Percentiles rank a stretch among this genome's conserved stretches.
These are phyloP conservation scores for Rutpela maculata DNA, from an alignment of 2,888 invertebrate genomes.

Conservation along the genomic window DNA sequence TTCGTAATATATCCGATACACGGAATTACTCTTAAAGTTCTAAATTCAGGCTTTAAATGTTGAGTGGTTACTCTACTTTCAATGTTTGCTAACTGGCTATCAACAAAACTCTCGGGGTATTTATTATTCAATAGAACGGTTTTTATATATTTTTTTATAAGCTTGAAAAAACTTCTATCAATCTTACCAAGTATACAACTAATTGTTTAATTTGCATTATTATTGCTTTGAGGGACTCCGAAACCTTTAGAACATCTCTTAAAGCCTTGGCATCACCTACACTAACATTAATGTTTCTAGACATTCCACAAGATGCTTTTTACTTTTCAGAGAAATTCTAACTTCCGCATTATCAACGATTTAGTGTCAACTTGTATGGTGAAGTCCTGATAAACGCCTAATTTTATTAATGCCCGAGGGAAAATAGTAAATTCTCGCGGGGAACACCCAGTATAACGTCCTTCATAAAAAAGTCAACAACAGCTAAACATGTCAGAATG, in stretches of 20 bases:
- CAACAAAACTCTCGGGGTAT: too few species aligned
- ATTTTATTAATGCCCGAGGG: background rate
- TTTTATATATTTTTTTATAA: too few species aligned
- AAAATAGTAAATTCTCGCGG: background rate
- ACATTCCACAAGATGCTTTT: background rate
- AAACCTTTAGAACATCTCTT: background rate
- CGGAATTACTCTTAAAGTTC: too few species aligned
- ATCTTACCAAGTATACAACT: too few species aligned
- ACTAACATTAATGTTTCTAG: background rate
- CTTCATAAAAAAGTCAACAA: background rate
- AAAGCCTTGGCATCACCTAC: background rate
- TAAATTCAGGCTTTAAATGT: too few species aligned
- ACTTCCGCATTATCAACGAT: background rate
- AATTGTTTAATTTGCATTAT: too few species aligned
- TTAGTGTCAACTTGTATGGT: background rate
- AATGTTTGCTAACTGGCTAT: too few species aligned
- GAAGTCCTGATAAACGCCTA: background rate
- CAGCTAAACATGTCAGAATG: slow-evolving; percentile 13
- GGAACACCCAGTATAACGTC: background rate
- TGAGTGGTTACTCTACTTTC: too few species aligned
- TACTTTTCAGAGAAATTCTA: background rate
- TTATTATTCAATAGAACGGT: too few species aligned
- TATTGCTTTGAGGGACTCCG: too few species aligned
- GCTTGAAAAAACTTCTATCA: too few species aligned
- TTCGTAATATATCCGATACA: too few species aligned